A percentile compares a stretch with the other conserved stretches of the same genome.
Conservation (phyloP, 2,888 invertebrate species). For the Axea sp. region DNA sequence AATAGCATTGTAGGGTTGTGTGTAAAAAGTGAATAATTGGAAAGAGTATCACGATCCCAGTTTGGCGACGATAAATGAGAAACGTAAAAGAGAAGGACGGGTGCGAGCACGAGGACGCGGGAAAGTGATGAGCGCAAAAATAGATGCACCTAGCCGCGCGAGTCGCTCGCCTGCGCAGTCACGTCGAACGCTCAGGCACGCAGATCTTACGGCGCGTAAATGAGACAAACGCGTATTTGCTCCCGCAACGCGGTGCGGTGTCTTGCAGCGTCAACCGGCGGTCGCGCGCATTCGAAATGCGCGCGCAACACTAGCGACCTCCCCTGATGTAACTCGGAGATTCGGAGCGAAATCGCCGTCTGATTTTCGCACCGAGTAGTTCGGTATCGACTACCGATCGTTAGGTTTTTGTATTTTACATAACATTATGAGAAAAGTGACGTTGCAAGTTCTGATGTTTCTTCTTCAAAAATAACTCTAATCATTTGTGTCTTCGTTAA, state of each 20-base stretch:
- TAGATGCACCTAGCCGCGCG: conserved; percentile 60
- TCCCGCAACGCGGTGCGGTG: conserved; percentile 33
- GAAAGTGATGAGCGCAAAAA: conserved; percentile 64
- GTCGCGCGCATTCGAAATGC: conserved; percentile 39
- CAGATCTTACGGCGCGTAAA: conserved; percentile 53
- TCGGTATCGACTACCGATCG: too few species aligned
- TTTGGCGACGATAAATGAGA: conserved; percentile 51
- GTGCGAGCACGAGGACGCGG: conserved; percentile 62
- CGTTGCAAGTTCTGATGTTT: too few species aligned
- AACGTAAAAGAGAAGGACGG: conserved; percentile 54
- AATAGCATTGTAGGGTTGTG: too few species aligned
- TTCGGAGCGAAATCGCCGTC: too few species aligned
- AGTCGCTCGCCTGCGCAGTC: conserved; percentile 59
- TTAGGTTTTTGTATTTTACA: too few species aligned
- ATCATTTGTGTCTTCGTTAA: too few species aligned
- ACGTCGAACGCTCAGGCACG: conserved; percentile 53
- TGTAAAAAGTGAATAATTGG: conserved; percentile 1
- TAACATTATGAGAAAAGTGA: too few species aligned
- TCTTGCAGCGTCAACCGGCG: conserved; percentile 5
- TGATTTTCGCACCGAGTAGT: too few species aligned
- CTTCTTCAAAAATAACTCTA: too few species aligned
- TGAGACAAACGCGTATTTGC: conserved; percentile 51
- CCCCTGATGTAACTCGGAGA: too few species aligned
- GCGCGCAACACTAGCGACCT: conserved; percentile 26
- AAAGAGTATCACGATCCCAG: conserved; percentile 19